Base-by-base conservation (phyloP, 2,113 vertebrate species). In the Pagrus major region DNA sequence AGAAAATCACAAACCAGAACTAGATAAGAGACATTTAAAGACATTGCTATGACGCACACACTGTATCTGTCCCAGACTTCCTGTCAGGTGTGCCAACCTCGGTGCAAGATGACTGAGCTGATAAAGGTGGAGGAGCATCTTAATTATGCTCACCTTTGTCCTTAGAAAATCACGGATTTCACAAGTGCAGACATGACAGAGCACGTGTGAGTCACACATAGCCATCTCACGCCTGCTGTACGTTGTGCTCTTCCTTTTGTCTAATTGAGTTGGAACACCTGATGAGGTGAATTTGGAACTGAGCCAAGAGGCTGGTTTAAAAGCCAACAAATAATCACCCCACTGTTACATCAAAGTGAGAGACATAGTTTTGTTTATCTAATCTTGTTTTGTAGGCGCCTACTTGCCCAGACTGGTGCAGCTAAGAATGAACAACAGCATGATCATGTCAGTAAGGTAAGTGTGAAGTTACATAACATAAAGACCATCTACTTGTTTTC, bases 391-490 rank as follows among this genome's bases (percentile, higher is more conserved):
- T 88, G 14, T 83, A 99, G 98, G 97, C 92, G 68, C 90, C 74
- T 94, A 95, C 93, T 94, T 99, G 84, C 97, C 98, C 76, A 96
- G 89, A 61, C 95, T 99, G 88, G 90, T 89, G 83, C 94, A 97
- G 33, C 93, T 99, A 91, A 98, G 96, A 94, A 49, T 99, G 94
- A 98, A 96, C 71, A 96, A 96, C 90, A 99, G 98, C 85, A 71
- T 93, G 70, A 95, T 99, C 64, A 63, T 80, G 60, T 98, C 98
- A 78, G 92, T 98, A 72, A 95, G 98, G 98, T 99, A 93, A 95
- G 95, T 78, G 52, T 76, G 29, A 49, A 54, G 18, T 83, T 61
- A 71, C 58, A 71, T 56, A 66, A 71, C 44, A 52, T 5, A 8
- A 27, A 49, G 25, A 2, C 2, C 0, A 21, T 44, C 3, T 71